Base-by-base conservation (phyloP, 2,797 vertebrate genomes). In the Myotis vivesi region DNA sequence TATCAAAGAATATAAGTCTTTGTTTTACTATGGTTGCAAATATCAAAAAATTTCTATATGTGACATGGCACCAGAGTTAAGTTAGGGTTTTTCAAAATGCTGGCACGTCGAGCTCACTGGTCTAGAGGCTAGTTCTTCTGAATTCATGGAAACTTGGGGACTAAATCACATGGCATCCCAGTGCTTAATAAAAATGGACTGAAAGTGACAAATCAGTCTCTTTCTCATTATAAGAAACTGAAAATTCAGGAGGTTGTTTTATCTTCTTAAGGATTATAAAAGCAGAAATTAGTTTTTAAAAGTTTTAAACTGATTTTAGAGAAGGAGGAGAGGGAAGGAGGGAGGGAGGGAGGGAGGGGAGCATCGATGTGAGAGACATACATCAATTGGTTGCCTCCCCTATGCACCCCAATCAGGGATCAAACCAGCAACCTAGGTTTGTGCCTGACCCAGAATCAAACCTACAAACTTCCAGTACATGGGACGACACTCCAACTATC, bases 141-240 rank as follows among this genome's bases (percentile, higher is more conserved):
- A 85, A 85, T 80, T 73, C 66, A 33, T 36, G 57, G 72, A 22
- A 59, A 84, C 25, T 9, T 53, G 64, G 55, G 9, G 41, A 28
- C 71, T 87, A 73, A 49, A 85, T 36, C 28, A 38, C 55, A 69
- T 2, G 33, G 28, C n/a, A 53, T 41, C 46, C 30, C 55, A 79
- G 49, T 25, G 64, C 8, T 87, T 68, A 59, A 75, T 59, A 83
- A 87, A 82, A 57, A 76, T 30, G 19, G 11, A 44, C 30, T 84
- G 79, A 57, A 12, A 87, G 46, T 28, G 19, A 76, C 57, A 19
- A 94, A 81, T 86, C 59, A 86, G 64, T 6, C 64, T 59, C 23
- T 75, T 87, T 91, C 46, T 85, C 69, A 87, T 82, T 62, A 80
- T 5, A 89, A 92, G 79, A 82, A 81, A 93, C 53, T 64, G 44